Percentiles rank a stretch among this genome's conserved stretches.
phyloP scores from a whole-genome alignment of 2,113 vertebrate genomes.

The Sylvilagus bachmani region DNA sequence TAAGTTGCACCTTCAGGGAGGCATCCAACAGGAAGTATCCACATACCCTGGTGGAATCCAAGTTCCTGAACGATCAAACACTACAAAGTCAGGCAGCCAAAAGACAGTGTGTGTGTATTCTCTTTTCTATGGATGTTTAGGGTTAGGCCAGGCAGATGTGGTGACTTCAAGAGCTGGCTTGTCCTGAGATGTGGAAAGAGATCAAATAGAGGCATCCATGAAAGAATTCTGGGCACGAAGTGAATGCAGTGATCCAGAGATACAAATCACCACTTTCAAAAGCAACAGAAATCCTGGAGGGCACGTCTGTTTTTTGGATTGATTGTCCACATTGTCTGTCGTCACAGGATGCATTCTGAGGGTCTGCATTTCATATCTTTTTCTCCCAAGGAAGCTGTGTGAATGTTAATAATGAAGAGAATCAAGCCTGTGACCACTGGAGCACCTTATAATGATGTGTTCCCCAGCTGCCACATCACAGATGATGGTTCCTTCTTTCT shows the following conservation, averaged over 20 bases:
- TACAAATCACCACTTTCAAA: conserved; percentile 52
- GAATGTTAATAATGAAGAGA: conserved; percentile 54
- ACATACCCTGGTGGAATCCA: neutral
- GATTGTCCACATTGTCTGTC: conserved; percentile 41
- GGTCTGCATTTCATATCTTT: conserved; percentile 60
- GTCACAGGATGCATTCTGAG: neutral
- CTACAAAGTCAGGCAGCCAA: neutral
- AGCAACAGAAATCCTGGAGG: neutral
- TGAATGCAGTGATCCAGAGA: conserved; percentile 34
- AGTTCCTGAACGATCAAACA: neutral
- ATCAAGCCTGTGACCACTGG: conserved; percentile 49
- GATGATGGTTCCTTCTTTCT: conserved; percentile 57
- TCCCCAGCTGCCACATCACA: neutral
- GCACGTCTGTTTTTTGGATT: conserved; percentile 21
- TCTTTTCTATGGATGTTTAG: neutral
- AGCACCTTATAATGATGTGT: conserved; percentile 61
- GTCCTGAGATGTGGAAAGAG: neutral
- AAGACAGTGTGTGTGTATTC: neutral
- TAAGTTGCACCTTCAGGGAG: neutral
- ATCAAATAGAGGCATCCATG: neutral
- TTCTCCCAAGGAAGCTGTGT: neutral
- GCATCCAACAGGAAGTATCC: neutral
- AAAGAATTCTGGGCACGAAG: neutral
- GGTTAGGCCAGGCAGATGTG: neutral
- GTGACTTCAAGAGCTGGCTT: neutral